Evolutionary conservation across 1,140 invertebrate genomes (phyloP).

Genomic region (Formica exsecta): DNA sequence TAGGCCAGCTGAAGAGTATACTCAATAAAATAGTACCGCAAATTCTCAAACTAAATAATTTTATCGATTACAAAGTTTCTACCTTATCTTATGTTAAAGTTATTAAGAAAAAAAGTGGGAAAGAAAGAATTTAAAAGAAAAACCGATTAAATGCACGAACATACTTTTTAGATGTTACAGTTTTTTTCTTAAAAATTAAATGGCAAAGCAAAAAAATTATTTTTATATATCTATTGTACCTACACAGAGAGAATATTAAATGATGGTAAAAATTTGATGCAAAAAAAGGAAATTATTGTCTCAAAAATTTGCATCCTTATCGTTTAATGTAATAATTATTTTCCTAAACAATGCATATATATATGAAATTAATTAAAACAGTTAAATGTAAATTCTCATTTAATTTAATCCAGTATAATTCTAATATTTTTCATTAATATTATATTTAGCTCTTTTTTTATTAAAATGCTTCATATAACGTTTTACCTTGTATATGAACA

Average conservation of each 20-base stretch:
- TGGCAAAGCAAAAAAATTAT: not conserved
- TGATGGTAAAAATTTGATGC: too few relatives aligned
- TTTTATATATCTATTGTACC: not conserved
- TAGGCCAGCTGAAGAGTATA: not conserved
- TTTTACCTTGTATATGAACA: not conserved
- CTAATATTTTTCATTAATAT: too few relatives aligned
- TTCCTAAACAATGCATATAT: not conserved
- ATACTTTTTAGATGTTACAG: not conserved
- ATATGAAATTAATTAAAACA: too few relatives aligned
- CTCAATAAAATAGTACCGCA: not conserved
- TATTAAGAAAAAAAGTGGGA: not conserved
- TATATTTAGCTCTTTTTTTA: not conserved
- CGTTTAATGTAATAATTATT: too few relatives aligned
- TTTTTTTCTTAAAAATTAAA: not conserved
- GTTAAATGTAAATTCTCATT: too few relatives aligned
- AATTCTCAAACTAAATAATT: not conserved
- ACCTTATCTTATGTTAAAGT: slow-evolving; percentile 46
- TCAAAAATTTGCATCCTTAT: too few relatives aligned
- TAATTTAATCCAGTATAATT: too few relatives aligned
- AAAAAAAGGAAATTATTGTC: not conserved
- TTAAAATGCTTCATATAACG: not conserved
- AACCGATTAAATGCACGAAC: not conserved
- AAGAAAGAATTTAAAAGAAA: too few relatives aligned
- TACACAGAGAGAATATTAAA: too few relatives aligned
- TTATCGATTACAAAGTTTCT: slow-evolving; percentile 5